A percentile compares a stretch with the other conserved stretches of the same genome.
Conservation (phyloP, 1,140 invertebrate genomes). For the Eurosta solidaginis region DNA sequence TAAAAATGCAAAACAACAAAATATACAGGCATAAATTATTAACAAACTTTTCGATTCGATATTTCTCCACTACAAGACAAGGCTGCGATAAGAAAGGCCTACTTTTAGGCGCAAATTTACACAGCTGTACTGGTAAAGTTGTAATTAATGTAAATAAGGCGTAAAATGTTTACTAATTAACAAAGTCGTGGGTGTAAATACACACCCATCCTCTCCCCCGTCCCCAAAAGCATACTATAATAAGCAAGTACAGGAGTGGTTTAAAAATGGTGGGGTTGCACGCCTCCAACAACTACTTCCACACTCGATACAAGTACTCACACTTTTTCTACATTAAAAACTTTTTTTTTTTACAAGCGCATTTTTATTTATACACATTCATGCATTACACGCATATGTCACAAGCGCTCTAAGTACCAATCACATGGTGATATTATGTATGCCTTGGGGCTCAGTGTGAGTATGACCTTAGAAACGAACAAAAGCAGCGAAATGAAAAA, state of each 20-base stretch:
- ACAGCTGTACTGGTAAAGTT: neutral
- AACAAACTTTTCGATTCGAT: neutral
- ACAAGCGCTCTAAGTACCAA: neutral
- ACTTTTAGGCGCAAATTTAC: neutral
- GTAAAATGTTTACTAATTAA: constrained; percentile 18
- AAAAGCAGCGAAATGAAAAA: neutral
- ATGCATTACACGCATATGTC: neutral
- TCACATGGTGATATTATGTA: neutral
- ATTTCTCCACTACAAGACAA: neutral
- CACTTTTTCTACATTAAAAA: constrained; percentile 25
- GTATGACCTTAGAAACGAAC: neutral
- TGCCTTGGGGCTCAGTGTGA: neutral
- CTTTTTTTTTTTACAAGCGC: constrained; percentile 6
- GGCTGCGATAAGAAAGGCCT: neutral
- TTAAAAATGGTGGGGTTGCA: neutral
- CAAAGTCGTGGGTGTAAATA: neutral
- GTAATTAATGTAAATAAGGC: constrained; percentile 10
- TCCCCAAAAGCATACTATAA: too few species aligned
- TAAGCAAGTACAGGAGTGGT: neutral
- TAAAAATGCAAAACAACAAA: neutral
- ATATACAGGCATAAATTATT: neutral
- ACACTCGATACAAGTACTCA: neutral
- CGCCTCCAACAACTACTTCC: neutral
- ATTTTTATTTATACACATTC: neutral
- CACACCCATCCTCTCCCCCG: too few species aligned